Base-by-base conservation (phyloP, 2,888 invertebrate species). In the Priocnemis perturbator region DNA sequence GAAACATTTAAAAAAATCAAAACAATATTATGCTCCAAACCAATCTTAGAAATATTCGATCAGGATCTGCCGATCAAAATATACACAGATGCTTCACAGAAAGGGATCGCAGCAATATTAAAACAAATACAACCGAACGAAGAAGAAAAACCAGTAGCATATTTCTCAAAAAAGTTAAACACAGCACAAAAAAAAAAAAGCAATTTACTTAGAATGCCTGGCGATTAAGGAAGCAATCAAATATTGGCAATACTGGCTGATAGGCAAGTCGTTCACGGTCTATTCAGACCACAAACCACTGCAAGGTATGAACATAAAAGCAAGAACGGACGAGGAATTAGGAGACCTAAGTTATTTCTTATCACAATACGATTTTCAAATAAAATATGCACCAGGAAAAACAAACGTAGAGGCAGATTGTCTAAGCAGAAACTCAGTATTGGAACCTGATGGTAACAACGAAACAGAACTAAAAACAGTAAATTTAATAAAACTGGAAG, bases 341-440 rank as follows among this genome's bases (percentile, higher is more conserved):
- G 0, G 52, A 20, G n/a, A 74, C 15, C 66, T 76, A 19, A 20
- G 71, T 45, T 63, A 82, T 60, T 81, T 75, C 57, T 60, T 82
- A 15, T 78, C 81, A 4, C 79, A 81, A 59, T 81, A 71, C 61
- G 73, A 79, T 52, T 78, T 78, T 53, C 64, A 79, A 21, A 71
- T 81, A 19, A 65, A 60, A 47, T 82, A 80, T 58, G 67, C 67
- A 21, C 77, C 73, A 0, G 72, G 73, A 11, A 76, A 63, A 63
- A 52, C 67, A 0, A 77, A 78, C 48, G 4, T 58, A 52, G 78
- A 78, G 56, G 75, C 73, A 0, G 79, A n/a, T n/a, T n/a, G n/a
- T n/a, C n/a, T n/a, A n/a, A n/a, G n/a, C n/a, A n/a, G n/a, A n/a
- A n/a, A n/a, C 26, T 7, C 26, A 7, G 26, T 26, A 26, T 26